These are phyloP conservation scores for Drosophila melanogaster DNA, from an alignment of 1,140 invertebrate genomes.

Conservation along the genomic window DNA sequence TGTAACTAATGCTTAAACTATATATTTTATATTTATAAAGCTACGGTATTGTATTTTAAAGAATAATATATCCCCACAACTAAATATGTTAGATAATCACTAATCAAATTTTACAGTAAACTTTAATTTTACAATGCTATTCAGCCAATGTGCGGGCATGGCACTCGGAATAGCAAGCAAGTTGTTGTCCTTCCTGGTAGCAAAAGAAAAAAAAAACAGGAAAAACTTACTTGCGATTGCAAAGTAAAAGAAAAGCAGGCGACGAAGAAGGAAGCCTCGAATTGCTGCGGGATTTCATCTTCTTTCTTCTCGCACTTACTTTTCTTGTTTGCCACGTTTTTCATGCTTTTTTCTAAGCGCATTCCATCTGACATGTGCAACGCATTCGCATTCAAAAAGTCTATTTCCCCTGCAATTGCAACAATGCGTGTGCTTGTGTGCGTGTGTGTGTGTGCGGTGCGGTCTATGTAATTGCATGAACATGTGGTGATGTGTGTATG, in stretches of 20 bases:
- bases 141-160: constrained; percentile 13
- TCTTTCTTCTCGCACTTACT: constrained; percentile 30
- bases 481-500: constrained; percentile 26
- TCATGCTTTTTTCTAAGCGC: constrained; percentile 67
- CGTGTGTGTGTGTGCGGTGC: constrained; percentile 24
- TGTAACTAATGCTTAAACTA: too few relatives aligned
- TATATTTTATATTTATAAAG: too few relatives aligned
- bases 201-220: constrained; percentile 30
- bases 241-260: constrained; percentile 46
- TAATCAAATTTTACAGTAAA: background rate
- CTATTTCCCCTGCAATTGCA: constrained; percentile 82
- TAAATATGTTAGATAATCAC: background rate
- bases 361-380: constrained; percentile 76
- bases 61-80: too few relatives aligned
- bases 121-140: background rate
- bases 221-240: constrained; percentile 52
- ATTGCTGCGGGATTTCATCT: constrained; percentile 58
- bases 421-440: constrained; percentile 58
- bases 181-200: constrained; percentile 39
- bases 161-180: constrained; percentile 68
- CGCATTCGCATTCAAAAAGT: constrained; percentile 82
- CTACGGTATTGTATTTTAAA: too few relatives aligned
- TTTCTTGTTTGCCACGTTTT: constrained; percentile 28
- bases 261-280: constrained; percentile 34
- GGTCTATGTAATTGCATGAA: constrained; percentile 42